phyloP scores from a whole-genome alignment of 2,113 vertebrate species.

The Macrotis lagotis region DNA sequence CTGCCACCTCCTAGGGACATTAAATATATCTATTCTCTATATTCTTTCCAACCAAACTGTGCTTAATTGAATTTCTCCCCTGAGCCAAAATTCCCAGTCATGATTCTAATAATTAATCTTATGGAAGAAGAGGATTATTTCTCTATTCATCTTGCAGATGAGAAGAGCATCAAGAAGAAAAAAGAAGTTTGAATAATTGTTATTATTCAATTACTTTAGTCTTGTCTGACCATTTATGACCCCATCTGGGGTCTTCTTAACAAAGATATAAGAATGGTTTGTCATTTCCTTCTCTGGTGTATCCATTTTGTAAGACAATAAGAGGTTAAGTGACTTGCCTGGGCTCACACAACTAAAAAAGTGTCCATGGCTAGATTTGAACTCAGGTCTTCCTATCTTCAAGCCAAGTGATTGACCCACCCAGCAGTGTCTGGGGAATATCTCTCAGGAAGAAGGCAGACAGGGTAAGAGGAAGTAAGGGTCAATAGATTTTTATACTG shows the following conservation, averaged over 20 bases:
- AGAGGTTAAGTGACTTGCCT: background rate
- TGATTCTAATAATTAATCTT: background rate
- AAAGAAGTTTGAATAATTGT: background rate
- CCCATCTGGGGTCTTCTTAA: background rate
- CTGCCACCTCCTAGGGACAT: background rate
- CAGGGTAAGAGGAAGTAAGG: background rate
- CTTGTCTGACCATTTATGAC: background rate
- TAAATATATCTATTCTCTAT: background rate
- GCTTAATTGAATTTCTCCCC: background rate
- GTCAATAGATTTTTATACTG: background rate
- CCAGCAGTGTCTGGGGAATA: background rate
- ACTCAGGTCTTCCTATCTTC: too few species aligned
- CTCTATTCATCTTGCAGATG: background rate
- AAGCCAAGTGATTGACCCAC: background rate
- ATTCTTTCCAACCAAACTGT: background rate
- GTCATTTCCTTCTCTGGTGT: background rate
- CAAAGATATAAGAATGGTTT: background rate
- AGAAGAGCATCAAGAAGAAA: background rate
- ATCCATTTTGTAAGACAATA: background rate
- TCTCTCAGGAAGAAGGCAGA: background rate
- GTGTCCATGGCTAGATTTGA: background rate
- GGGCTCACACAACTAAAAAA: background rate
- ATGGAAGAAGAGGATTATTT: background rate
- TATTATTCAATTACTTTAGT: background rate
- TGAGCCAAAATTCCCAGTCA: background rate